Percentiles rank a stretch among this genome's conserved stretches.
These are phyloP conservation scores for Fragum sueziense DNA, from an alignment of 2,888 invertebrate genomes.

Conservation along the genomic window DNA sequence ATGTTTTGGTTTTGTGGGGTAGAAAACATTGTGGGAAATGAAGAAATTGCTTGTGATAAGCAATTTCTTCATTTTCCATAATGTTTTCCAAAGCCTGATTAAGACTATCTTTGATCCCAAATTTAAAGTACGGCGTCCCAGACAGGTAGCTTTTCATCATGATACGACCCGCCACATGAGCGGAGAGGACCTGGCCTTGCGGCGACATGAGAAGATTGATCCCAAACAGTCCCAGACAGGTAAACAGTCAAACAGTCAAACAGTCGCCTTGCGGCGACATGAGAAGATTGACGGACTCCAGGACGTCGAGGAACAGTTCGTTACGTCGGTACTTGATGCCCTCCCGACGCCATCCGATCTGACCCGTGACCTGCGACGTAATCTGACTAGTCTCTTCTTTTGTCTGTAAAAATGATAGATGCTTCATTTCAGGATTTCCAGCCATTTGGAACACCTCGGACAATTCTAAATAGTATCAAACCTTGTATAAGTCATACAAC, in stretches of 20 bases:
- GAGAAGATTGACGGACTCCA: conserved; percentile 98
- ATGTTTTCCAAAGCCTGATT: no score
- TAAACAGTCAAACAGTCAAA: no score
- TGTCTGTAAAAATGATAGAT: conserved; percentile 91
- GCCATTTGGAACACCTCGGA: no score
- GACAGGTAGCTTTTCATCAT: conserved; percentile 99
- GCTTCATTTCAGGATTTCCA: no score
- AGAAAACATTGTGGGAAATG: conserved; percentile 15
- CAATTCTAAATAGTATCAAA: no score
- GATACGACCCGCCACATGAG: conserved; percentile 99
- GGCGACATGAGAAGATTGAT: no score
- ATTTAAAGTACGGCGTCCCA: conserved; percentile 99
- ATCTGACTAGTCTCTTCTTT: conserved; percentile 99
- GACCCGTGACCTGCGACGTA: conserved; percentile 97
- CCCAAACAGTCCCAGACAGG: no score
- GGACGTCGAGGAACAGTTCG: conserved; percentile 98
- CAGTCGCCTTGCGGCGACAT: conserved; percentile 99
- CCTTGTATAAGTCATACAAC: no score
- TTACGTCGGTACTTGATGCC: conserved; percentile 99
- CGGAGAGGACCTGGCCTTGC: conserved; percentile 94
- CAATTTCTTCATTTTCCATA: not conserved
- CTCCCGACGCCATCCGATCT: conserved; percentile 99
- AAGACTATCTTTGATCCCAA: conserved; percentile 99
- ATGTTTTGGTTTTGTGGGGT: no score
- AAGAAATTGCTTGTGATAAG: conserved; percentile 2